Evolutionary conservation across 2,113 vertebrate species (phyloP).

Genomic region (Rhipidura dahli): DNA sequence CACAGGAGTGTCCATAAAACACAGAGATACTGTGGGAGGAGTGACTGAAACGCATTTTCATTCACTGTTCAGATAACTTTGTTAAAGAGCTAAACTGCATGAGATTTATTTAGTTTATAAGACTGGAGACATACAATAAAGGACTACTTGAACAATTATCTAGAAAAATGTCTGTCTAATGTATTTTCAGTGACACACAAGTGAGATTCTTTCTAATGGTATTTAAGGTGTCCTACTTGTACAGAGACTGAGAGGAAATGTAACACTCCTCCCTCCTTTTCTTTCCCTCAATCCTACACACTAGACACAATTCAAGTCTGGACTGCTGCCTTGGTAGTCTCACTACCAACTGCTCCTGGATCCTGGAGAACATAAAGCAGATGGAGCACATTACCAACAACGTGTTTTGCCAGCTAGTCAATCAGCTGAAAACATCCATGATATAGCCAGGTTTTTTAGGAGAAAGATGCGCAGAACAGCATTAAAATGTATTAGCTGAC

Average conservation of each 20-base stretch:
- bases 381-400: slow-evolving; percentile 33
- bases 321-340: background rate
- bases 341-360: slow-evolving; percentile 41
- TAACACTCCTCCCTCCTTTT: background rate
- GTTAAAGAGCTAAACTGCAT: background rate
- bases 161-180: background rate
- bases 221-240: background rate
- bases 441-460: background rate
- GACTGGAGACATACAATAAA: background rate
- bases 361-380: slow-evolving; percentile 53
- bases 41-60: background rate
- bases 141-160: background rate
- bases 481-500: background rate
- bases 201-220: background rate
- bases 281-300: slow-evolving; percentile 13
- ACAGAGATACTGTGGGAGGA: background rate
- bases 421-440: slow-evolving; percentile 20
- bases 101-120: background rate
- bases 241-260: background rate
- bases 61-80: background rate
- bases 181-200: background rate
- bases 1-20: background rate
- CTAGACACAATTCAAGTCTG: slow-evolving; percentile 38
- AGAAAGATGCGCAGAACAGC: background rate
- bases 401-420: slow-evolving; percentile 32